Percentiles rank a stretch among this genome's conserved stretches.
These are phyloP conservation scores for Hoplostethus atlanticus DNA, from an alignment of 2,797 vertebrate genomes.

Conservation along the genomic window DNA sequence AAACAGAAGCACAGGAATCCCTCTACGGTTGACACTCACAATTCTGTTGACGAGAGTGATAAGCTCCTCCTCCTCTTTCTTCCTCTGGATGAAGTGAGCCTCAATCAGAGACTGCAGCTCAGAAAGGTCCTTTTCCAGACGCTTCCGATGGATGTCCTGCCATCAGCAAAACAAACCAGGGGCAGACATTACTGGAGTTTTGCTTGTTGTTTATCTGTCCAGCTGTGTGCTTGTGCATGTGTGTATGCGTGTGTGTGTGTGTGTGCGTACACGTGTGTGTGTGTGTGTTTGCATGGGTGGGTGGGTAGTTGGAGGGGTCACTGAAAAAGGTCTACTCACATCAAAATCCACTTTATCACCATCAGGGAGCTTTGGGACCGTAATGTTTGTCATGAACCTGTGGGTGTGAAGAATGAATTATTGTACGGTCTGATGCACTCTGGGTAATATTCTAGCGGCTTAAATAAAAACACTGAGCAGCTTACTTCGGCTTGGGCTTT, in stretches of 20 bases:
- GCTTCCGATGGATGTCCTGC: slow-evolving; percentile 98
- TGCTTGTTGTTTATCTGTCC: neutral
- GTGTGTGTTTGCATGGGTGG: slow-evolving; percentile 12
- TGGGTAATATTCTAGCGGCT: neutral
- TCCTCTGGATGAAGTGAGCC: slow-evolving; percentile 94
- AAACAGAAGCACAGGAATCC: neutral
- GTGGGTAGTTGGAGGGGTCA: neutral
- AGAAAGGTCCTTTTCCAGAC: slow-evolving; percentile 95
- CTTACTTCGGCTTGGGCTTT: slow-evolving; percentile 84
- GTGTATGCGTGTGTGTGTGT: slow-evolving; percentile 19
- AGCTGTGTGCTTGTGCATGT: neutral
- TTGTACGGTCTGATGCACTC: neutral
- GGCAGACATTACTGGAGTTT: neutral
- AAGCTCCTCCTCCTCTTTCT: slow-evolving; percentile 97
- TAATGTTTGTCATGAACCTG: slow-evolving; percentile 83
- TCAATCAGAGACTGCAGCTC: slow-evolving; percentile 98
- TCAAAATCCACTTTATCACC: slow-evolving; percentile 99
- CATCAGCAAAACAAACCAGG: slow-evolving; percentile 18
- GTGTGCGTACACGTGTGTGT: slow-evolving; percentile 11
- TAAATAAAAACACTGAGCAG: neutral
- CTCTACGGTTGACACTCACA: slow-evolving; percentile 78
- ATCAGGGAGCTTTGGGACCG: slow-evolving; percentile 95
- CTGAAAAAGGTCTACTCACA: slow-evolving; percentile 83
- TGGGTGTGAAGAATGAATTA: slow-evolving; percentile 18
- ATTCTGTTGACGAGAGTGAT: slow-evolving; percentile 95